These are phyloP conservation scores for Drepana falcataria DNA, from an alignment of 2,888 invertebrate genomes.

Conservation along the genomic window DNA sequence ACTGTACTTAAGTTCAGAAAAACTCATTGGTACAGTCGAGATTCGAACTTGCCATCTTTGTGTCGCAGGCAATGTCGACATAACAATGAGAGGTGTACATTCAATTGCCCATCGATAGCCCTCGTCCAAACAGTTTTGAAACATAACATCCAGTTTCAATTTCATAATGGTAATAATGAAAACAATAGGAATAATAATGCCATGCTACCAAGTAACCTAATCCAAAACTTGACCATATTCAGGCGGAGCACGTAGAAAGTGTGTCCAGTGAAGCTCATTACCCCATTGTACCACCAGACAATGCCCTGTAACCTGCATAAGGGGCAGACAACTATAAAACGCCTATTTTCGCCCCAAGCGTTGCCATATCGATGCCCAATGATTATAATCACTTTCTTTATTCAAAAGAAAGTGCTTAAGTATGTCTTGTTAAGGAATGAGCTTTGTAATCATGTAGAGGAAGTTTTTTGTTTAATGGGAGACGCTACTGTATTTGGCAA, in stretches of 20 bases:
- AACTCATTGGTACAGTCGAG: too few relatives aligned
- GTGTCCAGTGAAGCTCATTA: constrained; percentile 6
- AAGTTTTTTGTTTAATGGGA: not conserved
- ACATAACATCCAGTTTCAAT: not conserved
- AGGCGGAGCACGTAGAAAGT: not conserved
- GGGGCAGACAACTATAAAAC: constrained; percentile 15
- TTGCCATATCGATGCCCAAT: constrained; percentile 2
- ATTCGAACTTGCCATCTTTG: too few relatives aligned
- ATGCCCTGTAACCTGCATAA: constrained; percentile 35
- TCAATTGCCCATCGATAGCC: too few relatives aligned
- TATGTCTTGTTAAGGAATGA: not conserved
- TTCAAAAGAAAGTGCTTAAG: not conserved
- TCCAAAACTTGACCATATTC: not conserved
- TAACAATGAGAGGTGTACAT: too few relatives aligned
- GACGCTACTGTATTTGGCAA: not conserved
- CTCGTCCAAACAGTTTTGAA: too few relatives aligned
- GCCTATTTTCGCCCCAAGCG: constrained; percentile 4
- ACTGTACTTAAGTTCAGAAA: too few relatives aligned
- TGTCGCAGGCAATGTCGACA: too few relatives aligned
- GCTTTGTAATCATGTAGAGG: not conserved
- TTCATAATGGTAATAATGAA: not conserved
- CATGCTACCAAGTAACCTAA: not conserved
- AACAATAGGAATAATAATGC: not conserved
- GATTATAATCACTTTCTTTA: constrained; percentile 15
- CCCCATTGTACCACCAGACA: constrained; percentile 33